Percentiles rank a stretch among this genome's conserved stretches.
These are phyloP conservation scores for Apis laboriosa DNA, from an alignment of 1,140 invertebrate genomes.

Conservation along the genomic window DNA sequence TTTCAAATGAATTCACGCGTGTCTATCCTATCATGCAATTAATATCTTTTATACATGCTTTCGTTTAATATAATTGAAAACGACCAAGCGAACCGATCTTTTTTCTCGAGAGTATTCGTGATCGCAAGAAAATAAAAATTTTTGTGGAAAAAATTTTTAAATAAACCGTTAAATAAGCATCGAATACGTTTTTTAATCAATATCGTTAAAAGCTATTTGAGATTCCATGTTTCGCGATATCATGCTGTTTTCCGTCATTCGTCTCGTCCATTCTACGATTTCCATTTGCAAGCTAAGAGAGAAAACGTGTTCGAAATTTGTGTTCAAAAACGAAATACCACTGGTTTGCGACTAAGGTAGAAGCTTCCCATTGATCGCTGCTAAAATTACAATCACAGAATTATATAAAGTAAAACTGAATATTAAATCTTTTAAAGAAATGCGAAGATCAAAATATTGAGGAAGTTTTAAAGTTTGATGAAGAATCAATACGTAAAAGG, in stretches of 20 bases:
- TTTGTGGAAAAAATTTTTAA: background rate
- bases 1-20: constrained; percentile 11
- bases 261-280: background rate
- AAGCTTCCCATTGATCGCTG: constrained; percentile 52
- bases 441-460: background rate
- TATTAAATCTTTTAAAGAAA: background rate
- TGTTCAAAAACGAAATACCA: constrained; percentile 1
- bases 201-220: background rate
- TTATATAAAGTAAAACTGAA: constrained; percentile 4
- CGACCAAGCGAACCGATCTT: constrained; percentile 34
- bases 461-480: constrained; percentile 1
- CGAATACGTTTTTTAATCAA: background rate
- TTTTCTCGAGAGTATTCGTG: background rate
- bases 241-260: background rate
- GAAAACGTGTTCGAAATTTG: background rate
- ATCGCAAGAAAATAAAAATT: background rate
- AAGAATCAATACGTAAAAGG: constrained; percentile 1
- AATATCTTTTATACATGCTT: constrained; percentile 29
- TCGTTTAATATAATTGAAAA: constrained; percentile 8
- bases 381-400: constrained; percentile 40
- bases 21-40: constrained; percentile 35
- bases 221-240: background rate
- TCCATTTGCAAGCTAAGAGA: background rate
- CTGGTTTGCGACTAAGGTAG: constrained; percentile 30
- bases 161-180: background rate